These are phyloP conservation scores for Mormyrus lacerda DNA, from an alignment of 2,113 vertebrate species.

Conservation along the genomic window DNA sequence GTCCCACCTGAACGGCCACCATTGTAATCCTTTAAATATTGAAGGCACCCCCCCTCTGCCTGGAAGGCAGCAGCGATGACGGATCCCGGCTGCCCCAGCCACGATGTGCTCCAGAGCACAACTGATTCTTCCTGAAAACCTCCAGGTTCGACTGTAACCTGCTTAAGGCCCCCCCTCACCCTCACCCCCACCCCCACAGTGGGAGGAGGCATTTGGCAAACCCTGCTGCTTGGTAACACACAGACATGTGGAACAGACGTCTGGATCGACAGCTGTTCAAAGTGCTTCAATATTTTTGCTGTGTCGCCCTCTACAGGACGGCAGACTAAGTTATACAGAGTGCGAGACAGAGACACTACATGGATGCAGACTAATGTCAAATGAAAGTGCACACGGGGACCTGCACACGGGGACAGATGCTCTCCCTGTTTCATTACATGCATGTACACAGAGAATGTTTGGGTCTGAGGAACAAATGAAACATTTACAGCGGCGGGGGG, in stretches of 20 bases:
- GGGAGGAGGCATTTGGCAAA: background rate
- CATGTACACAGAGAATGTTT: background rate
- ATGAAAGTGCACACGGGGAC: background rate
- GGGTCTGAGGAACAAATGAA: background rate
- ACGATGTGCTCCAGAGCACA: background rate
- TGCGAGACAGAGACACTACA: background rate
- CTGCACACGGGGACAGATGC: background rate
- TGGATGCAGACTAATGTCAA: background rate
- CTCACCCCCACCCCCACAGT: background rate
- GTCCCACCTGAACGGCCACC: background rate
- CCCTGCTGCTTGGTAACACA: background rate
- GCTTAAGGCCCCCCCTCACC: background rate
- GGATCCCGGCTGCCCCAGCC: background rate
- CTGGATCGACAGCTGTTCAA: background rate
- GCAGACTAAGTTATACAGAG: background rate
- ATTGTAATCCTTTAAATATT: background rate
- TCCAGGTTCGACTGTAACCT: background rate
- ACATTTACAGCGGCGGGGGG: too few relatives aligned
- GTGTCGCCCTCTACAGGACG: background rate
- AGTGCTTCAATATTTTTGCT: background rate
- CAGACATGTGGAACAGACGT: background rate
- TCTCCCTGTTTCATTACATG: background rate
- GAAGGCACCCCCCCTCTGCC: background rate
- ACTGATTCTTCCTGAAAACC: background rate
- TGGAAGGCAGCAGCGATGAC: background rate